phyloP scores from a whole-genome alignment of 1,140 invertebrate genomes.

The Himalopsyche phryganea region DNA sequence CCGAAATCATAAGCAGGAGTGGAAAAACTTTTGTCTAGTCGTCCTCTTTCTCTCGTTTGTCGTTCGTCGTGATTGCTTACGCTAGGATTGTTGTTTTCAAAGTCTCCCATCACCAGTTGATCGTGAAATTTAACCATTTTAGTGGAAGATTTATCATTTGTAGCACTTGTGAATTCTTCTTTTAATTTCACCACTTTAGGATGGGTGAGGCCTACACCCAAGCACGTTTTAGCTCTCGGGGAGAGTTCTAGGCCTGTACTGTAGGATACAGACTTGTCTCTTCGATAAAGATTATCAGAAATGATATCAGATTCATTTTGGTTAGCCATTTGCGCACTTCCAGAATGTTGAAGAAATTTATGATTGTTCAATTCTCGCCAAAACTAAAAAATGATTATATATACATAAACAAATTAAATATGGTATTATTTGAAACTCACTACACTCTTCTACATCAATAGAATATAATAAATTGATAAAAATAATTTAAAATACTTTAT shows the following conservation, averaged over 20 bases:
- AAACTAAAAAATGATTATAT: constrained; percentile 54
- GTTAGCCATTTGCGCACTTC: constrained; percentile 40
- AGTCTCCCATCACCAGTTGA: constrained; percentile 34
- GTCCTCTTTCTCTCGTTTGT: constrained; percentile 45
- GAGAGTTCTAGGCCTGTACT: constrained; percentile 66
- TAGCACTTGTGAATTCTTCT: constrained; percentile 15
- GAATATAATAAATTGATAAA: neutral
- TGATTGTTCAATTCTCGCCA: constrained; percentile 64
- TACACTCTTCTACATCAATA: neutral
- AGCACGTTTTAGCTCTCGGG: constrained; percentile 64
- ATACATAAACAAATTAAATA: too few species aligned
- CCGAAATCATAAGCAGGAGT: constrained; percentile 71
- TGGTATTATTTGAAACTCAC: neutral
- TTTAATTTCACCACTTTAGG: constrained; percentile 20
- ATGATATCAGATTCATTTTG: constrained; percentile 35
- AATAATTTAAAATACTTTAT: neutral
- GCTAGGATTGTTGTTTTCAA: constrained; percentile 15
- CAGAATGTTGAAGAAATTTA: constrained; percentile 49
- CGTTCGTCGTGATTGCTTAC: constrained; percentile 7
- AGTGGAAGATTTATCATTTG: constrained; percentile 12
- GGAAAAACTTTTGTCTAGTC: constrained; percentile 72
- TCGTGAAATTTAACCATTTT: constrained; percentile 32
- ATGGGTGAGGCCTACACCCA: constrained; percentile 46
- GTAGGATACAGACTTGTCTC: constrained; percentile 59
- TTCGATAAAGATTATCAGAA: constrained; percentile 40